These are phyloP conservation scores for Ptychodera flava DNA, from an alignment of 35 echinoderm and acorn worm species.

Conservation along the genomic window DNA sequence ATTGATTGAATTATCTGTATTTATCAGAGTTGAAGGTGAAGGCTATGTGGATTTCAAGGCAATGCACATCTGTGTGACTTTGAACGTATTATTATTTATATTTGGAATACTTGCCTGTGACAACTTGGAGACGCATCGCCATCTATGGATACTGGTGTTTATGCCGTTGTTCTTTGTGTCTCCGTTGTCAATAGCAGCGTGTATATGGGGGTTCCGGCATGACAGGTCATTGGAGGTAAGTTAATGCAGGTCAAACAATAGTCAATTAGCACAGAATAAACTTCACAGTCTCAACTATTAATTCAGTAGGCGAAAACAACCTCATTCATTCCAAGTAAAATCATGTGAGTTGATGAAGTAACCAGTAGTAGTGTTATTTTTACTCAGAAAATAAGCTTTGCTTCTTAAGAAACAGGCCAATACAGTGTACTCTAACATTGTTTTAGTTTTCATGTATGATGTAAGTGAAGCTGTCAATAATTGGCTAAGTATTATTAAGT, in stretches of 20 bases:
- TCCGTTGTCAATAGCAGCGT: conserved; percentile 88
- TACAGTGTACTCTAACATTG: too few relatives aligned
- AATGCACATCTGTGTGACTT: conserved; percentile 76
- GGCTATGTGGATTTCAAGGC: conserved; percentile 93
- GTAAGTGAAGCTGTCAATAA: too few relatives aligned
- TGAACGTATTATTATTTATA: conserved; percentile 80
- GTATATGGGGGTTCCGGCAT: conserved; percentile 96
- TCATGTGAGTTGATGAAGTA: too few relatives aligned
- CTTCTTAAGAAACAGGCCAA: too few relatives aligned
- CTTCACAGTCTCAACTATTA: too few relatives aligned
- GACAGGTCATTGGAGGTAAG: conserved; percentile 80
- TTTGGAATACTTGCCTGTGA: conserved; percentile 88
- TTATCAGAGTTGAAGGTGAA: conserved; percentile 86
- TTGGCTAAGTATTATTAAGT: too few relatives aligned
- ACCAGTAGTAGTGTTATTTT: too few relatives aligned
- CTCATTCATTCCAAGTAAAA: too few relatives aligned
- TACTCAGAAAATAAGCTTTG: too few relatives aligned
- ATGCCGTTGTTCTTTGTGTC: conserved; percentile 88
- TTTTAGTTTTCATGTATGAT: too few relatives aligned
- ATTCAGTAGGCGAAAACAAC: too few relatives aligned
- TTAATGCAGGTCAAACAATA: neutral
- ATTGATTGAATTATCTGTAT: too few relatives aligned
- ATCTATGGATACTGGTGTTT: conserved; percentile 80
- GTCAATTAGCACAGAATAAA: neutral
- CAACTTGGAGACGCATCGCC: conserved; percentile 52